Evolutionary conservation across 1,140 invertebrate species (phyloP).

Genomic region (Cyclina sinensis): DNA sequence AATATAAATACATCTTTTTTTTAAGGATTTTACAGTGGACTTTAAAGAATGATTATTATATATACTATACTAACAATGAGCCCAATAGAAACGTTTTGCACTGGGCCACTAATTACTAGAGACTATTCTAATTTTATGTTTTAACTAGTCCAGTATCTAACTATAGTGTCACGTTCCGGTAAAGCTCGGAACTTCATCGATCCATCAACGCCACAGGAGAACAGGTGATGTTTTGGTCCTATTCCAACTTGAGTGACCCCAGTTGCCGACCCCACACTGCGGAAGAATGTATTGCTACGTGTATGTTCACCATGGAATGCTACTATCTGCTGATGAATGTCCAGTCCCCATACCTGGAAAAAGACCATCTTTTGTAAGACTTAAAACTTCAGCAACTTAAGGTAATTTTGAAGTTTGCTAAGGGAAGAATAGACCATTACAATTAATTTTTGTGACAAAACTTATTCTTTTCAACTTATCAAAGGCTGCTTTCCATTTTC

Average conservation of each 20-base stretch:
- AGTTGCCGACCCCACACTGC: conserved; percentile 97
- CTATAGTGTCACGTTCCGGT: conserved; percentile 87
- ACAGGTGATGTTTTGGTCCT: conserved; percentile 93
- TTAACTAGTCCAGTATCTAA: conserved; percentile 76
- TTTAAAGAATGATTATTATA: neutral
- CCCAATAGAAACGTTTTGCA: neutral
- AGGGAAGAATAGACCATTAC: too few relatives aligned
- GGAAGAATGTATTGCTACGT: conserved; percentile 93
- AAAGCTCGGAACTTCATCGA: conserved; percentile 98
- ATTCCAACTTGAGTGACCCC: conserved; percentile 98
- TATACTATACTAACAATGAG: neutral
- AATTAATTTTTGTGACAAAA: too few relatives aligned
- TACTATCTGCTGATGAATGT: conserved; percentile 94
- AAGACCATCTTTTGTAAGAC: too few relatives aligned
- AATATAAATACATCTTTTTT: neutral
- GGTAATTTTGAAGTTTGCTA: too few relatives aligned
- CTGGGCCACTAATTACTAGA: neutral
- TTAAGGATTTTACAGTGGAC: neutral
- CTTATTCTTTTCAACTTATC: too few relatives aligned
- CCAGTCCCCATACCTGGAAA: conserved; percentile 96
- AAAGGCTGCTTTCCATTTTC: too few relatives aligned
- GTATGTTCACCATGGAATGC: conserved; percentile 96
- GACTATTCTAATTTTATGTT: neutral
- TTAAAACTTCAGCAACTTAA: too few relatives aligned
- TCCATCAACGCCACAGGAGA: conserved; percentile 99